Evolutionary conservation across 2,113 vertebrate species (phyloP), one percentile per base, ranked within the genome.

Genomic region (Phalacrocorax pelagicus): DNA sequence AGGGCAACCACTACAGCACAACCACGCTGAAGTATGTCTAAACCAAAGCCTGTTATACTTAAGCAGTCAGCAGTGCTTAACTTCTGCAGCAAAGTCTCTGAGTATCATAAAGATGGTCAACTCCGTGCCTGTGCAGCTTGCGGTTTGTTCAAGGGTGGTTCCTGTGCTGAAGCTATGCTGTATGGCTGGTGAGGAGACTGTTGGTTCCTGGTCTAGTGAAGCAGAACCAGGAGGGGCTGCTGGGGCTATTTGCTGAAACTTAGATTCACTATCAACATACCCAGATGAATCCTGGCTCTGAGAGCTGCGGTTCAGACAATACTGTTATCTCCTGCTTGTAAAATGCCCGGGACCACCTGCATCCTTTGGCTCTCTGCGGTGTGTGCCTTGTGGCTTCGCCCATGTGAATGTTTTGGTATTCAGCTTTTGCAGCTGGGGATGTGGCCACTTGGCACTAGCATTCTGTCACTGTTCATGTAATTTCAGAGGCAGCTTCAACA

Each of bases 91-190:
- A 61, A 54, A 75, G 16, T 49, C 36, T 85, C 74, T 27, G 26
- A 81, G 15, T 24, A 61, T 36, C 61, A 65, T 1, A 12, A 69
- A 62, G 75, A 65, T 29, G 84, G 58, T 44, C 52, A 91, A 1
- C 63, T 38, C 42, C 0, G 9, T 73, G 80, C 59, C 46, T 78
- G 42, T 59, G 91, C 3, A 20, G 93, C 83, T 86, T 78, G 91
- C 1, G 12, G 52, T 59, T 52, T 91, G 93, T 22, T 97, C 77
- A 84, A 79, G 94, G 72, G 86, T 96, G 84, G 91, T 96, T 97
- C 95, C 89, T 95, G 88, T 91, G 86, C 92, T 71, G 77, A 77
- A 81, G 65, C 42, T 77, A 12, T 77, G 80, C 51, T 19, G 0
- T 11, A 11, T 54, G 63, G 65, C 67, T 85, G 73, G 5, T 67